These are phyloP conservation scores for Prunella fulvescens DNA, from an alignment of 2,113 vertebrate species.

Conservation along the genomic window DNA sequence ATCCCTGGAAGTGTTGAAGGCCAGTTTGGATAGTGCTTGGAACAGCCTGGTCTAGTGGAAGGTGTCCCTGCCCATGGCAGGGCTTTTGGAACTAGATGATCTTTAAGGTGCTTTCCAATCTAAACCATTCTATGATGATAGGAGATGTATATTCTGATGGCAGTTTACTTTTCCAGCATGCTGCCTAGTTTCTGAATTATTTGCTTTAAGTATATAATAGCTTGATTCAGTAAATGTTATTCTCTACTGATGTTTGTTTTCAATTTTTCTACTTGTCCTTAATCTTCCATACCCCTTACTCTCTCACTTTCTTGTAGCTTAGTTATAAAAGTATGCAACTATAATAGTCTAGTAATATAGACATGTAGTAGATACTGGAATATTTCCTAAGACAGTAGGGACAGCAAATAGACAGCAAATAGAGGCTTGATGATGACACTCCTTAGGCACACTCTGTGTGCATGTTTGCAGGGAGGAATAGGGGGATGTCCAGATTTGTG, in stretches of 20 bases:
- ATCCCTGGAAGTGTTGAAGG: not conserved
- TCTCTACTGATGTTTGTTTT: not conserved
- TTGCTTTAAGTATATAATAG: not conserved
- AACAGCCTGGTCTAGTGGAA: not conserved
- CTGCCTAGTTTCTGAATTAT: not conserved
- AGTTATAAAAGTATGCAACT: not conserved
- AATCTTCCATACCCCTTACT: not conserved
- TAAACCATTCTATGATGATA: not conserved
- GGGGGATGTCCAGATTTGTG: not conserved
- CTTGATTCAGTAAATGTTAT: not conserved
- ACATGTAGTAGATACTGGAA: not conserved
- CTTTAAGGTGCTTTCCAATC: not conserved
- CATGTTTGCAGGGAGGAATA: not conserved
- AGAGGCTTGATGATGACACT: not conserved
- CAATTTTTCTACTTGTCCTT: not conserved
- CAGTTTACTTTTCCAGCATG: rapidly evolving
- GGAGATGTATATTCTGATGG: not conserved
- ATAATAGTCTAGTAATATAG: not conserved
- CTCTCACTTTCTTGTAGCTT: not conserved
- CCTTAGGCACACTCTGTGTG: not conserved
- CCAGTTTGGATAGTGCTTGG: not conserved
- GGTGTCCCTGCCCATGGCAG: not conserved
- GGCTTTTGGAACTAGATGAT: too few species aligned
- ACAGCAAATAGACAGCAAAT: not conserved
- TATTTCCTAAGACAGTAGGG: not conserved